Conservation (phyloP, 1,140 invertebrate genomes). For the Amphibalanus amphitrite region DNA sequence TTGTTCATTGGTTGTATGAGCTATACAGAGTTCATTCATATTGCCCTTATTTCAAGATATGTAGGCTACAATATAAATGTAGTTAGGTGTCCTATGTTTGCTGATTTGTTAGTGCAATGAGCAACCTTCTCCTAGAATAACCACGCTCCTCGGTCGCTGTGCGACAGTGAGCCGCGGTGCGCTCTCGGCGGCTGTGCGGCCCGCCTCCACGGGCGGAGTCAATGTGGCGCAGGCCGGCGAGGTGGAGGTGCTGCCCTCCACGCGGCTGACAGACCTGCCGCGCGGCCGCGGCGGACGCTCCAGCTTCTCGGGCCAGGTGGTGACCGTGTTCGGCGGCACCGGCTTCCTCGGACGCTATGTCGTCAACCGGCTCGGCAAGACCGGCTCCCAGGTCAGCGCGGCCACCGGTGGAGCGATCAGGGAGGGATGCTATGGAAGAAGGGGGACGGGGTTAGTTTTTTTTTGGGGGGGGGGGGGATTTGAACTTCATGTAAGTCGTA, state of each 20-base stretch:
- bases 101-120: background rate
- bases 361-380: conserved; percentile 72
- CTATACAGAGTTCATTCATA: background rate
- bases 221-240: background rate
- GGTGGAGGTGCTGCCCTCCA: background rate
- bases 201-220: background rate
- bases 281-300: conserved; percentile 81
- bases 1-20: too few species aligned
- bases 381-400: conserved; percentile 50
- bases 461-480: too few species aligned
- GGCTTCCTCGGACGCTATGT: conserved; percentile 76
- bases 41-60: background rate
- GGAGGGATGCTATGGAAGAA: too few species aligned
- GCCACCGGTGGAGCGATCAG: too few species aligned
- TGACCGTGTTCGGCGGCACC: conserved; percentile 85
- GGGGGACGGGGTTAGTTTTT: too few species aligned
- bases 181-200: background rate
- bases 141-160: background rate
- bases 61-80: too few species aligned
- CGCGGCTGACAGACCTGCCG: conserved; percentile 41
- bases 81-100: background rate
- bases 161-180: background rate
- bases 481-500: too few species aligned
- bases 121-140: too few species aligned
- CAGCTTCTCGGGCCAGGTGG: conserved; percentile 90